Conservation (phyloP, 2,888 invertebrate species). For the Torymus auratus region DNA sequence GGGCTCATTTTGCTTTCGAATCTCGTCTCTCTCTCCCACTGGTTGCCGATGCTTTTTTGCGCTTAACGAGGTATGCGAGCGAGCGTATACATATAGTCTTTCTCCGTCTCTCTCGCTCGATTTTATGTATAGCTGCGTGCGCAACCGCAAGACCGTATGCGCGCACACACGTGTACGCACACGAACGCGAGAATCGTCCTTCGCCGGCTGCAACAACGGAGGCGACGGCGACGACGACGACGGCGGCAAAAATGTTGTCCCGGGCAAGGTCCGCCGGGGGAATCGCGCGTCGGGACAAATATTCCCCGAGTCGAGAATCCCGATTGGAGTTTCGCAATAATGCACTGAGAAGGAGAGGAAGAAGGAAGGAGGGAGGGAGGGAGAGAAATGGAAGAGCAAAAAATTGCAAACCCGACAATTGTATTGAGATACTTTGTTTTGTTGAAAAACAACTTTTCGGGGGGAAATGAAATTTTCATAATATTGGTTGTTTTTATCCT, state of each 20-base stretch:
- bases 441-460: no score
- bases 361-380: background rate
- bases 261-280: background rate
- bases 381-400: no score
- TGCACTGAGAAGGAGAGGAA: background rate
- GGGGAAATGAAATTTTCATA: no score
- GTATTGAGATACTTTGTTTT: no score
- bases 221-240: background rate
- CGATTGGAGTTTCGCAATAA: constrained; percentile 25
- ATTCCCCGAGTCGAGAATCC: background rate
- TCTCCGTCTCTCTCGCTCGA: no score
- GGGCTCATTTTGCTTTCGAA: constrained; percentile 44
- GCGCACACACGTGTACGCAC: background rate
- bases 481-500: no score
- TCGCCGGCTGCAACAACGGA: background rate
- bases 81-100: background rate
- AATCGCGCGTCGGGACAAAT: background rate
- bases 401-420: no score
- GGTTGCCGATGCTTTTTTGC: background rate
- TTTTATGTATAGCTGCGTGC: constrained; percentile 27
- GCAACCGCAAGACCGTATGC: constrained; percentile 3
- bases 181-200: background rate
- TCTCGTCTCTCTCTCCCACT: background rate
- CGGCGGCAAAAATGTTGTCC: constrained; percentile 26
- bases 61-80: constrained; percentile 13